Evolutionary conservation across 2,113 vertebrate genomes (phyloP).

Genomic region (Accipiter virgatus): DNA sequence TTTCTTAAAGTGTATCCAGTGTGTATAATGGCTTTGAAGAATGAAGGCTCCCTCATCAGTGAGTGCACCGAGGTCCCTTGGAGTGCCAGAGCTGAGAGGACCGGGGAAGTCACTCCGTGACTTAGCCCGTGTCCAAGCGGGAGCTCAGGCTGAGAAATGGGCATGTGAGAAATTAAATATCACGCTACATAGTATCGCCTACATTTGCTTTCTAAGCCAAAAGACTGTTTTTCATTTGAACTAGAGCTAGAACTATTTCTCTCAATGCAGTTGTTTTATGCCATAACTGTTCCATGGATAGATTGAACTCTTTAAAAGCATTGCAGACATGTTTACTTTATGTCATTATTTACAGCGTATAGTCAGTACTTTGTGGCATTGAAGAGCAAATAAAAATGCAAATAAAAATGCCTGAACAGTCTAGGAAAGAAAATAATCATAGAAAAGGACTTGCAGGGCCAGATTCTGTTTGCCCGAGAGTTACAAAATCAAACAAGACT

Average conservation of each 20-base stretch:
- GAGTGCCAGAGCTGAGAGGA: not conserved
- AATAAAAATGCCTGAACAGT: not conserved
- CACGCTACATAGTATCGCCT: not conserved
- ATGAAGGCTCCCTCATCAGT: not conserved
- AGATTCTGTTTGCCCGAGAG: not conserved
- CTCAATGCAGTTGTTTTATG: not conserved
- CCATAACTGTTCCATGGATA: not conserved
- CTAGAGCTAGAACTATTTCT: not conserved
- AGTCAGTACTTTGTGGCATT: not conserved
- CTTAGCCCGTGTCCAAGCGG: not conserved
- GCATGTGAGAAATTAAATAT: not conserved
- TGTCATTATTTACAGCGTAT: not conserved
- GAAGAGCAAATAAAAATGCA: not conserved
- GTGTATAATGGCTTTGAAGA: not conserved
- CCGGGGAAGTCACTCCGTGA: not conserved
- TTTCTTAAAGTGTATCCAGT: not conserved
- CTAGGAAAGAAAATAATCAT: not conserved
- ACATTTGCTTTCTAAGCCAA: not conserved
- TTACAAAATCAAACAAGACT: not conserved
- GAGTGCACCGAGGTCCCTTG: fast-evolving
- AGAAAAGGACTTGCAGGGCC: not conserved
- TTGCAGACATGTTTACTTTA: not conserved
- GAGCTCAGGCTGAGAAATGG: not conserved
- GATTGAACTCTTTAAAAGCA: not conserved
- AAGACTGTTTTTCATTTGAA: not conserved